phyloP scores from a whole-genome alignment of 2,797 vertebrate species.

The Diceros bicornis region DNA sequence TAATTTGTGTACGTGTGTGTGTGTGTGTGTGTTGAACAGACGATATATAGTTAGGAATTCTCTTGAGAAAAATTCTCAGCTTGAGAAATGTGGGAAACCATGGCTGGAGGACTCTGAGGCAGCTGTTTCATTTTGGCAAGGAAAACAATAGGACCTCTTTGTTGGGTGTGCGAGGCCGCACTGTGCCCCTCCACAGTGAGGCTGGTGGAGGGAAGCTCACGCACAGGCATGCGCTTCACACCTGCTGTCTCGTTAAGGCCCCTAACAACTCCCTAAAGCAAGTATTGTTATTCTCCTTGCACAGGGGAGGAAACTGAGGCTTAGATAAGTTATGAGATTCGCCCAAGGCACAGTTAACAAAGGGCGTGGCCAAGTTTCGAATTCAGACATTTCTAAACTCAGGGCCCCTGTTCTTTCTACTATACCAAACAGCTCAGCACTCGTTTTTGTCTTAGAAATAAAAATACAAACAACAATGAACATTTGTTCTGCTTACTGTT shows the following conservation, averaged over 20 bases:
- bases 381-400: not conserved
- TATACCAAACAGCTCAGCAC: not conserved
- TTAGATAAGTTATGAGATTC: not conserved
- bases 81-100: conserved; percentile 6
- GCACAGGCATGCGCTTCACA: not conserved
- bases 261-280: not conserved
- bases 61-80: conserved; percentile 56
- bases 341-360: not conserved
- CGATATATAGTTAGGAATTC: conserved; percentile 68
- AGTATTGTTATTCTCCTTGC: not conserved
- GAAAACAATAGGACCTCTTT: not conserved
- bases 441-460: conserved; percentile 59
- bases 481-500: not conserved
- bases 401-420: not conserved
- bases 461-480: not conserved
- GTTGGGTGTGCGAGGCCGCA: not conserved
- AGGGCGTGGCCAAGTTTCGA: not conserved
- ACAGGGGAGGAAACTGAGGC: not conserved
- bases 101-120: not conserved
- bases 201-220: no score
- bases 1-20: not conserved
- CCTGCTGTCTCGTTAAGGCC: not conserved
- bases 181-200: not conserved
- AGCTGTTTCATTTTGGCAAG: conserved; percentile 59
- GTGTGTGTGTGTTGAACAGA: conserved; percentile 40